Percentiles rank a stretch among this genome's conserved stretches.
phyloP scores from a whole-genome alignment of 2,888 invertebrate genomes.

The Anoncus sp. region DNA sequence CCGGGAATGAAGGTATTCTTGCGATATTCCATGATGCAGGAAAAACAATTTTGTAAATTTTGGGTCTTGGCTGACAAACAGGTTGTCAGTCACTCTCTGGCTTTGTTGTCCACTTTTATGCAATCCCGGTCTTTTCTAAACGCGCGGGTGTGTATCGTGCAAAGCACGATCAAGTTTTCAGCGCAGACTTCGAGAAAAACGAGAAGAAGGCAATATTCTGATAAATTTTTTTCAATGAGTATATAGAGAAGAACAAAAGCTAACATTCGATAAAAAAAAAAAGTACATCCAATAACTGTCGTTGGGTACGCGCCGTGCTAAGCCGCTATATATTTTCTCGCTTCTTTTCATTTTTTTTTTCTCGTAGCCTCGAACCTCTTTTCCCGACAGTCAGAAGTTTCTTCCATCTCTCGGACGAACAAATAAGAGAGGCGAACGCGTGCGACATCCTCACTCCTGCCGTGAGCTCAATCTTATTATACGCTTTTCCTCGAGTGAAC shows the following conservation, averaged over 20 bases:
- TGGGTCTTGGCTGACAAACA: background rate
- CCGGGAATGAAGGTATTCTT: too few species aligned
- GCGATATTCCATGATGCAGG: background rate
- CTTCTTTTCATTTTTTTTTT: slow-evolving; percentile 8
- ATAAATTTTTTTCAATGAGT: too few species aligned
- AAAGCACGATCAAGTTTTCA: too few species aligned
- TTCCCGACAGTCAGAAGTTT: slow-evolving; percentile 38
- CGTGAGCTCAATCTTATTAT: slow-evolving; percentile 49
- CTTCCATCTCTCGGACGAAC: slow-evolving; percentile 39
- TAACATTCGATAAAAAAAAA: slow-evolving; percentile 21
- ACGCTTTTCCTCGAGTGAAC: slow-evolving; percentile 30
- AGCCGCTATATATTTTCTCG: slow-evolving; percentile 35
- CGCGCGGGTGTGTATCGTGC: background rate
- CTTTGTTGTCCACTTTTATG: slow-evolving; percentile 4
- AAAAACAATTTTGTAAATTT: background rate
- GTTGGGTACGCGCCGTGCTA: slow-evolving; percentile 46
- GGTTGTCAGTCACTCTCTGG: too few species aligned
- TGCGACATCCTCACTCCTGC: slow-evolving; percentile 27
- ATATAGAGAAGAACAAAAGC: too few species aligned
- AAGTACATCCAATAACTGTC: slow-evolving; percentile 12
- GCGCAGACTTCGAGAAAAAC: too few species aligned
- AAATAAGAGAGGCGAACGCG: slow-evolving; percentile 47
- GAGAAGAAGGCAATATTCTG: background rate
- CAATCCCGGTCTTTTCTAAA: background rate
- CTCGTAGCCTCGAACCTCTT: background rate